Base-by-base conservation (phyloP, 1,140 invertebrate genomes). In the Odontomachus brunneus region DNA sequence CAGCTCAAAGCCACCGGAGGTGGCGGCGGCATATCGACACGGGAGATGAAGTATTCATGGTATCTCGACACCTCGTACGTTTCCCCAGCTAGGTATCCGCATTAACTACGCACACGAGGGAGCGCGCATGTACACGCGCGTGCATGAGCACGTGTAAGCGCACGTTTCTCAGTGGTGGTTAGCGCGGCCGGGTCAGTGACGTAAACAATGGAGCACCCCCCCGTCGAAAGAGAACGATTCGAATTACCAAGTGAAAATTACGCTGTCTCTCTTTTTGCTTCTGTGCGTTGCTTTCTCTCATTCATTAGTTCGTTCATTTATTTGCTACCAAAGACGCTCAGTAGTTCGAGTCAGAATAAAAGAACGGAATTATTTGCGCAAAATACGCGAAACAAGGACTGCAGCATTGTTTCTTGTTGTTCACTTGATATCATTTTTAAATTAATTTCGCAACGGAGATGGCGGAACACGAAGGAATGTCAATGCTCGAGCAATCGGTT, bases 41-140 rank as follows among this genome's bases (percentile, higher is more conserved):
- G 66, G 29, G 51, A 17, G 60, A 81, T 83, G 78, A 85, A 85
- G 69, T 75, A 83, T 85, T 74, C 62, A 83, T 82, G 80, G 62
- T 83, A 75, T 83, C 69, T 85, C 74, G 44, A 71, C 80, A 82
- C 78, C 78, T 81, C 63, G 12, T 71, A 59, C 59, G 83, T 65
- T 81, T 63, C 44, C 75, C 59, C n/a, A 81, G 66, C 11, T 65
- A 81, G 49, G 24, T 69, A 71, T 33, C 19, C 44, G n/a, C 63
- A 14, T 83, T 83, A 83, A 76, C 51, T 62, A 51, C 60, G 59
- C 62, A 48, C 48, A 75, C 51, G 38, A 29, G 53, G 38, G 38
- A 44, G 38, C 15, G 14, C 26, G 38, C 44, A 48, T 44, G 51
- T 19, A 15, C 57, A 15, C 24, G n/a, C 29, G 24, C 26, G 53